Evolutionary conservation across 2,797 vertebrate genomes (phyloP).

Genomic region (Pangasius macronema): DNA sequence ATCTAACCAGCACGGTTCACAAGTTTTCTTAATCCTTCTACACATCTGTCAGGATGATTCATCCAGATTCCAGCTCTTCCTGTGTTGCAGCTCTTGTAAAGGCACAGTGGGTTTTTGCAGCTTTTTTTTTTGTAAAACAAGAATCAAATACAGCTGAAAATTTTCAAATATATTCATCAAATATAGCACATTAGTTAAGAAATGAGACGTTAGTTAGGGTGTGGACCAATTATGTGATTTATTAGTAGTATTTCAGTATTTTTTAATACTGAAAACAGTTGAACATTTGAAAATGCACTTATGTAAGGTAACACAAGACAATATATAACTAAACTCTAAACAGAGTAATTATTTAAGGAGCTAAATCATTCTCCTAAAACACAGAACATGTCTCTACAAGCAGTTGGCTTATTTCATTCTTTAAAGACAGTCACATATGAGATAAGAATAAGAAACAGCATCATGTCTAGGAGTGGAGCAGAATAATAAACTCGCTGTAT

Average conservation of each 20-base stretch:
- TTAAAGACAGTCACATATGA: neutral
- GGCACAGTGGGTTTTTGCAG: neutral
- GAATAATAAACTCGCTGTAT: neutral
- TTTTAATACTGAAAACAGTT: neutral
- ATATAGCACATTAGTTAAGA: neutral
- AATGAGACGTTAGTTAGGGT: neutral
- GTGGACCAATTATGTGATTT: neutral
- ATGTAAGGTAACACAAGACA: neutral
- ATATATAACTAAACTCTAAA: neutral
- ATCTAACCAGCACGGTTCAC: conserved; percentile 4
- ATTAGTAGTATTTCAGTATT: neutral
- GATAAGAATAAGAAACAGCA: neutral
- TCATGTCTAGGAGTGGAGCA: neutral
- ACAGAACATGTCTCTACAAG: neutral
- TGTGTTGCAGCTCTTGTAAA: neutral
- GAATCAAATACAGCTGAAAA: neutral
- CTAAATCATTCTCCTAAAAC: neutral
- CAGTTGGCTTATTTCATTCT: neutral
- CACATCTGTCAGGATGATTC: neutral
- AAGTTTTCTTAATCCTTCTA: conserved; percentile 1
- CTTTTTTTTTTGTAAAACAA: neutral
- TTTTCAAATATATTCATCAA: neutral
- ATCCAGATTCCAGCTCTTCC: neutral
- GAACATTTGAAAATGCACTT: neutral
- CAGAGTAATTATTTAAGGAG: neutral